Base-by-base conservation (phyloP, 2,113 vertebrate genomes). In the Heterotis niloticus region DNA sequence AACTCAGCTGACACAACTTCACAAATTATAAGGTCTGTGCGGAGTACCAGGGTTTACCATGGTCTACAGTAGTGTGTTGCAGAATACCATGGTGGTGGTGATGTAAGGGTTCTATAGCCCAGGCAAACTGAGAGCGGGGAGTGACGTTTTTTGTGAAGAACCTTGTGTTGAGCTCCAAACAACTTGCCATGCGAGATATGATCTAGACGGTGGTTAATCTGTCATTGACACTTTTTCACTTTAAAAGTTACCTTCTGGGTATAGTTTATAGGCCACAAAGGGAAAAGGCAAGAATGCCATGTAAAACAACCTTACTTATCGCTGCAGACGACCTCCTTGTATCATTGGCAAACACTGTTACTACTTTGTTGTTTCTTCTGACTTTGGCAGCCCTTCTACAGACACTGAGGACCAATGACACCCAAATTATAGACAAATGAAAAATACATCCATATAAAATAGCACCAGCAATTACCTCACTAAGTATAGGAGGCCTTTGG, bases 341-440 rank as follows among this genome's bases (percentile, higher is more conserved):
- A 29, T 70, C 10, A 65, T 67, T n/a, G 71, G 77, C 76, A 56
- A 64, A 52, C 54, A 52, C 75, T 72, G 24, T 14, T 70, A 28
- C 57, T 74, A 11, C 14, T 34, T 75, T 68, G 79, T 85, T 88
- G 86, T 89, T 90, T 89, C 83, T 81, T 71, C 78, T 79, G 81
- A 84, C 81, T 84, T 84, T 82, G 73, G 82, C 82, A 85, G 84
- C 83, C 85, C 76, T 78, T 83, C 64, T 78, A 84, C 83, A 10
- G 74, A 87, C 85, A 67, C 88, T 89, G 84, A 84, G 81, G 76
- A 68, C 80, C 73, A 79, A 82, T 78, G 78, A 71, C 79, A 85
- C 81, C 84, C 84, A 90, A 87, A 90, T 89, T 89, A 90, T 88
- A 90, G 87, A 87, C 85, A 87, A 85, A 92, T 92, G 87, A 88